phyloP scores from a whole-genome alignment of 64 coral and sea anemone species.

The Orbicella faveolata region DNA sequence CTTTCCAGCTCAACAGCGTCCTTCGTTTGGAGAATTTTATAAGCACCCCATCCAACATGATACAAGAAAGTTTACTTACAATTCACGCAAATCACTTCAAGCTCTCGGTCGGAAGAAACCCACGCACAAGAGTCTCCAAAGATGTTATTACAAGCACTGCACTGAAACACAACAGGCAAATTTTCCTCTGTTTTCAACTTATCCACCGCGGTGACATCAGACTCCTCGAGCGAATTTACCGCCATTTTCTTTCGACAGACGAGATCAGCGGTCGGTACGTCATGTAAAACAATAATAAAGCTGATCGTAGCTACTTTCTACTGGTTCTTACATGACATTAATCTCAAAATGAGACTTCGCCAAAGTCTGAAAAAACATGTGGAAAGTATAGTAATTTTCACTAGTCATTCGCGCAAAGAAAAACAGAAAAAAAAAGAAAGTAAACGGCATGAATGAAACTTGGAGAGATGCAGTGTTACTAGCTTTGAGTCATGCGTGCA shows the following conservation, averaged over 20 bases:
- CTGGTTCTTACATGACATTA: background rate
- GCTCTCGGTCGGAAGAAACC: slow-evolving; percentile 16
- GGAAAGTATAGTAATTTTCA: background rate
- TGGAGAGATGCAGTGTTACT: slow-evolving; percentile 49
- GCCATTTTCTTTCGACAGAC: slow-evolving; percentile 14
- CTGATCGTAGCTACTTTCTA: background rate
- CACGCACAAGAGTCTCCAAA: slow-evolving; percentile 25
- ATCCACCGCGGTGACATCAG: background rate
- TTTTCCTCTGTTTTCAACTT: background rate
- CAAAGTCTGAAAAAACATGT: background rate
- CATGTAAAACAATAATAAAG: background rate
- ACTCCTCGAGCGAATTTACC: slow-evolving; percentile 5
- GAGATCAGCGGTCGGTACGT: background rate
- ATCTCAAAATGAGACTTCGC: background rate
- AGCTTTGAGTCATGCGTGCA: slow-evolving; percentile 64
- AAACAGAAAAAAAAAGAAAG: background rate
- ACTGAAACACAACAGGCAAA: slow-evolving; percentile 25
- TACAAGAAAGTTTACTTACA: background rate
- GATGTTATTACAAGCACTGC: slow-evolving; percentile 15
- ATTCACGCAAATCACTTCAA: slow-evolving; percentile 16
- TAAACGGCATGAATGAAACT: slow-evolving; percentile 13
- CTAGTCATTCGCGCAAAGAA: background rate
- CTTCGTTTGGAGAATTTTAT: too few species aligned
- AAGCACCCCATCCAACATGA: too few species aligned
- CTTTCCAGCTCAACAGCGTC: too few species aligned